Percentiles rank a stretch among this genome's conserved stretches.
Evolutionary conservation across 2,888 invertebrate species (phyloP).

Genomic region (Anoplius nigerrimus): DNA sequence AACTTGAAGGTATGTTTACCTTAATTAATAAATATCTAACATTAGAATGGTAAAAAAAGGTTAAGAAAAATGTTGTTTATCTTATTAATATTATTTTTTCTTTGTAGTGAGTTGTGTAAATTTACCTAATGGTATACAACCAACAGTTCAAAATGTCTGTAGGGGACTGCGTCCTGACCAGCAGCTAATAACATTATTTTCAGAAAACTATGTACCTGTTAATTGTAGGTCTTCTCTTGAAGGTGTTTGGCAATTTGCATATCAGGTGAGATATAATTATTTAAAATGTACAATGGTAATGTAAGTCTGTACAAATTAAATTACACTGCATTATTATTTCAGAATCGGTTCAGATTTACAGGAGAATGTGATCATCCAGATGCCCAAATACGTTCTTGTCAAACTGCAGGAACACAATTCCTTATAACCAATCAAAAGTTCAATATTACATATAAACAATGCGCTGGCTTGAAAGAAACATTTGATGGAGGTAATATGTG

Average conservation of each 20-base stretch:
- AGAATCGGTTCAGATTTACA: constrained; percentile 91
- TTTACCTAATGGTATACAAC: constrained; percentile 79
- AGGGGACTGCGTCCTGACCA: constrained; percentile 85
- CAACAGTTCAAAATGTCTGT: constrained; percentile 87
- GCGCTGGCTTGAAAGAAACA: constrained; percentile 91
- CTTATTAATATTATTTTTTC: not conserved
- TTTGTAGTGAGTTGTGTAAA: constrained; percentile 84
- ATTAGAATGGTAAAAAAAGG: not conserved
- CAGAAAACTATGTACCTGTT: constrained; percentile 91
- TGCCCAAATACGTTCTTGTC: constrained; percentile 94
- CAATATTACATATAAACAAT: constrained; percentile 93
- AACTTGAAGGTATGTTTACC: constrained; percentile 90
- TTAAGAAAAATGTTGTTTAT: constrained; percentile 1
- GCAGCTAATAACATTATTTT: constrained; percentile 89
- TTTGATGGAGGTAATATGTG: constrained; percentile 84
- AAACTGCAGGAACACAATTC: constrained; percentile 96
- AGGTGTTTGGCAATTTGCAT: constrained; percentile 97
- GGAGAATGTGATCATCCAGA: constrained; percentile 94
- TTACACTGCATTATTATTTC: constrained; percentile 51
- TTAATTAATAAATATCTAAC: not conserved
- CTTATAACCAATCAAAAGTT: constrained; percentile 98
- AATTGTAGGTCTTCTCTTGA: constrained; percentile 95
- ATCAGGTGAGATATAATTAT: constrained; percentile 77
- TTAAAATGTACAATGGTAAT: not conserved
- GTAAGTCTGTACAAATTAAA: not conserved